Evolutionary conservation across 2,113 vertebrate species (phyloP), one percentile per base, ranked within the genome.

Genomic region (Corythornis cristatus): DNA sequence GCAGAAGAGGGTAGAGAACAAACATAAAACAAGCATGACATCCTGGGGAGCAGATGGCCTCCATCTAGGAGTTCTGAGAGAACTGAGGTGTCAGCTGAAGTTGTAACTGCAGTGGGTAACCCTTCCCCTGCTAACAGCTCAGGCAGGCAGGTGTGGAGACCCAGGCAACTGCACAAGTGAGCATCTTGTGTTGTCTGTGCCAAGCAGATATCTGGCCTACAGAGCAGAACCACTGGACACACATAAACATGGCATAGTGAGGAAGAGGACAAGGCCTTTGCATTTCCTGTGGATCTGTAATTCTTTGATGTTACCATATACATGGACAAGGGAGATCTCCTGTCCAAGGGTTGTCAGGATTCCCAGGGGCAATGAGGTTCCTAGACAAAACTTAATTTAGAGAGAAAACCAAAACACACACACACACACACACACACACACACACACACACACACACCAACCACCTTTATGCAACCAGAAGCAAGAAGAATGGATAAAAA

Each of bases 401-500:
- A 46, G 48, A 46, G 48, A 25, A 33, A 20, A 11, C 15, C 15
- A 17, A 28, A 20, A 15, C 15, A 22, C 29, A 60, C 60, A 66
- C 50, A 10, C 19, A 48, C 20, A 48, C 20, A 46, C 7, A 20
- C 46, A 18, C 46, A 18, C 19, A 48, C 20, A 48, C 19, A 21
- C 7, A 20, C 46, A 18, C 46, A 18, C 1, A 18, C 5, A 5
- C n/a, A n/a, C n/a, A n/a, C n/a, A n/a, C n/a, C n/a, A n/a, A 18
- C 9, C 5, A 5, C 9, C 15, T 89, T 70, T 66, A 71, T 90
- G 50, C 64, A 83, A 33, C 31, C 76, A 70, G n/a, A 83, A 66
- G 31, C 17, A 62, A 76, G 43, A 83, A 19, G 83, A 70, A 50
- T 58, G 31, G 28, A 83, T 94, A 21, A 77, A 93, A 93, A 21